These are phyloP conservation scores for Brenthis hecate DNA, from an alignment of 2,888 invertebrate genomes.

Conservation along the genomic window DNA sequence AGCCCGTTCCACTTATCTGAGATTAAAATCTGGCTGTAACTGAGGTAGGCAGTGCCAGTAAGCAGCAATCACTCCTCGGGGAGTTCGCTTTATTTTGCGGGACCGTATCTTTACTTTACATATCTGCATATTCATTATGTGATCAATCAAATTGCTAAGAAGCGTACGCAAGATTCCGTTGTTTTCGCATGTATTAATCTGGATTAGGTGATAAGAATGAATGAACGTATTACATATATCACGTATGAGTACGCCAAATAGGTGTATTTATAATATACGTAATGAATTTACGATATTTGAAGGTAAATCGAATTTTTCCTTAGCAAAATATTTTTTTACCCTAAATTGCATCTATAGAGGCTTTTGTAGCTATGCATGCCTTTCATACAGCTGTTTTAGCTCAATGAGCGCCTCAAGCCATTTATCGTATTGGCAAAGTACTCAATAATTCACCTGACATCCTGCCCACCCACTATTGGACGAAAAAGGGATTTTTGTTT, in stretches of 20 bases:
- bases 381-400: constrained; percentile 23
- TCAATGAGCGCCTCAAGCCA: constrained; percentile 35
- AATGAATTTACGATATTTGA: no score
- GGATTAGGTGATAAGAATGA: constrained; percentile 28
- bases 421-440: constrained; percentile 43
- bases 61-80: constrained; percentile 75
- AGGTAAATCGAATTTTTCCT: no score
- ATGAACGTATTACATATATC: no score
- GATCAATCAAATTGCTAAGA: constrained; percentile 74
- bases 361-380: constrained; percentile 8
- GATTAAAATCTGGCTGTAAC: constrained; percentile 76
- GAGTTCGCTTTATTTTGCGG: constrained; percentile 71
- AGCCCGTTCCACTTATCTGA: constrained; percentile 74
- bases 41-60: constrained; percentile 59
- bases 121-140: constrained; percentile 80
- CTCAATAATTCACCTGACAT: constrained; percentile 65
- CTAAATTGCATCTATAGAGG: neutral
- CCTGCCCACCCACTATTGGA: constrained; percentile 62
- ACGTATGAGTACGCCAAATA: no score
- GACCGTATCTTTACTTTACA: constrained; percentile 73
- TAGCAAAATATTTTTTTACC: no score
- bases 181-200: constrained; percentile 42
- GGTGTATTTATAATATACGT: no score
- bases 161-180: constrained; percentile 29
- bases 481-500: constrained; percentile 70